A percentile compares a stretch with the other conserved stretches of the same genome.
phyloP scores from a whole-genome alignment of 2,113 vertebrate species.

The Poecile atricapillus region DNA sequence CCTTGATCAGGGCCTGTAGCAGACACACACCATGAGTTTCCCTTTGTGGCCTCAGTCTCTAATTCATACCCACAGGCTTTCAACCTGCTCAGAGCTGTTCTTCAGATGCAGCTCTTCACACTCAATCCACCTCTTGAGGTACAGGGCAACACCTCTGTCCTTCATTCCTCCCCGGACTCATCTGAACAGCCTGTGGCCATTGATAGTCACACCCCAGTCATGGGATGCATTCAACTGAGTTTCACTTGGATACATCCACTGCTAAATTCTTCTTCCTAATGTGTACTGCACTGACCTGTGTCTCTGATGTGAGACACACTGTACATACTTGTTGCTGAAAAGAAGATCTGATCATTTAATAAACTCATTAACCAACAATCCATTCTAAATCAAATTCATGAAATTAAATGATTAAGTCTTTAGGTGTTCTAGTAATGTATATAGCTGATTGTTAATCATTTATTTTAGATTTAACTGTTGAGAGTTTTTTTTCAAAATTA shows the following conservation, averaged over 20 bases:
- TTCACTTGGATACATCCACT: not conserved
- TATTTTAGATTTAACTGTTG: not conserved
- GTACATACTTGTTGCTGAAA: not conserved
- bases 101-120: not conserved
- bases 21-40: not conserved
- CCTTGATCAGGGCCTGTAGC: not conserved
- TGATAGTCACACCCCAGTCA: accelerated
- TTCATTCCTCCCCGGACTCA: not conserved
- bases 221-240: not conserved
- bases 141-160: not conserved
- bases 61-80: not conserved
- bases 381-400: not conserved
- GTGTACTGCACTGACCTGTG: not conserved
- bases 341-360: not conserved
- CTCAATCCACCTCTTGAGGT: not conserved
- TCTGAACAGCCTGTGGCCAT: not conserved
- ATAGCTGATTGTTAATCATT: not conserved
- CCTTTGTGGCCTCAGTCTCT: not conserved
- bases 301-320: not conserved
- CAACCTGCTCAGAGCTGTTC: not conserved
- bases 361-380: not conserved
- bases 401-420: not conserved
- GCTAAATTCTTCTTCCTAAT: not conserved
- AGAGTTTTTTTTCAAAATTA: not conserved
- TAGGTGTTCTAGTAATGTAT: not conserved